phyloP scores from a whole-genome alignment of 2,888 invertebrate genomes.

The Nemapogon koenigi region DNA sequence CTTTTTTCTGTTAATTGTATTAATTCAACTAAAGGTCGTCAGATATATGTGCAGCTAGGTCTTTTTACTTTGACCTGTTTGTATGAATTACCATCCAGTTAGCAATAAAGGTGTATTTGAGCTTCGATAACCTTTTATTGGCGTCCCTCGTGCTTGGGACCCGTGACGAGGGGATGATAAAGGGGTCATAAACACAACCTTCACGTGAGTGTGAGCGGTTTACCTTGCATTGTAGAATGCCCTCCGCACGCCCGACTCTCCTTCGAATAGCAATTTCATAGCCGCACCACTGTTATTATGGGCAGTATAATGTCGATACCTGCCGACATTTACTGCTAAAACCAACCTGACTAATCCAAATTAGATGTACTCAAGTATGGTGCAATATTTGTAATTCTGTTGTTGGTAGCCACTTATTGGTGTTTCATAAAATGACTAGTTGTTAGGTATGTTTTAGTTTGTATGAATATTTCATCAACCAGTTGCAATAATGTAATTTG shows the following conservation, averaged over 20 bases:
- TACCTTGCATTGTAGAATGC: conserved; percentile 39
- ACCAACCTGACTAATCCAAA: conserved; percentile 4
- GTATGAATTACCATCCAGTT: conserved; percentile 18
- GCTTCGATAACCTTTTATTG: conserved; percentile 24
- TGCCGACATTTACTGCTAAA: conserved; percentile 1
- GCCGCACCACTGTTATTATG: conserved; percentile 42
- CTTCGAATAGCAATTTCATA: conserved; percentile 47
- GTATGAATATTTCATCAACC: not conserved
- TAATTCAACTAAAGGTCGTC: no score
- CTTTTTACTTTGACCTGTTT: conserved; percentile 15
- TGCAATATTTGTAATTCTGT: conserved; percentile 1
- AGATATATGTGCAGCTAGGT: no score
- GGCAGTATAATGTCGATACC: conserved; percentile 27
- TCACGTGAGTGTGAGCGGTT: conserved; percentile 40
- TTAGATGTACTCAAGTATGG: conserved; percentile 3
- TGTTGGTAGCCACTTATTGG: not conserved
- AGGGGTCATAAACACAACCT: conserved; percentile 34
- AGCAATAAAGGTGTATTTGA: conserved; percentile 27
- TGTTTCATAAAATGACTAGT: not conserved
- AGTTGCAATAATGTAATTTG: no score
- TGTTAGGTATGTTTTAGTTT: not conserved
- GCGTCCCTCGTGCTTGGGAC: conserved; percentile 26
- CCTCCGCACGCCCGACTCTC: conserved; percentile 32
- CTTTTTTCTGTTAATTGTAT: no score
- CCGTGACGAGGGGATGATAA: conserved; percentile 38